Percentiles rank a stretch among this genome's conserved stretches.
phyloP scores from a whole-genome alignment of 2,113 vertebrate genomes.

The Oreochromis aureus region DNA sequence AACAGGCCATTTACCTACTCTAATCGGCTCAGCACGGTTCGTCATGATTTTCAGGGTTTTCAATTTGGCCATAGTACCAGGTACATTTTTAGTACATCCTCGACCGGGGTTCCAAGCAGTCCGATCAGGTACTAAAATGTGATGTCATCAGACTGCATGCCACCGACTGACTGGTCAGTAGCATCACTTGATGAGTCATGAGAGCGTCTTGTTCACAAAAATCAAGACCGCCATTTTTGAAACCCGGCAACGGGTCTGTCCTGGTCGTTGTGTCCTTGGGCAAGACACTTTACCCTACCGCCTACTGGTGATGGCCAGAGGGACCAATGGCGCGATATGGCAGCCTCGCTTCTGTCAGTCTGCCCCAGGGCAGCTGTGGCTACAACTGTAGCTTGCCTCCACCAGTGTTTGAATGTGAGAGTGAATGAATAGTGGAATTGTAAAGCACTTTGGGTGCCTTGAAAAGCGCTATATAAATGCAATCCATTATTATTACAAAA shows the following conservation, averaged over 20 bases:
- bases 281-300: no score
- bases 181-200: not conserved
- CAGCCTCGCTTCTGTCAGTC: no score
- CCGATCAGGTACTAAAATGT: not conserved
- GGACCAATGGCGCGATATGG: no score
- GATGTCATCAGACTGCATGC: not conserved
- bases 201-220: not conserved
- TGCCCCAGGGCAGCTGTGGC: no score
- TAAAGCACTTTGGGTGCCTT: no score
- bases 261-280: no score
- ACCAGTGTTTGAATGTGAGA: no score
- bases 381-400: no score
- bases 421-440: no score
- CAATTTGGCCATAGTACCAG: not conserved
- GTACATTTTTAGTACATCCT: not conserved
- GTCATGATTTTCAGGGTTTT: not conserved
- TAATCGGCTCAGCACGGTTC: not conserved
- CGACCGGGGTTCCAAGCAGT: not conserved
- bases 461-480: no score
- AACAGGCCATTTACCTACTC: not conserved
- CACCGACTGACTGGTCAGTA: not conserved
- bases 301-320: no score
- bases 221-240: not conserved
- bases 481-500: no score
- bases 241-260: not conserved